Conservation (phyloP, 2,113 vertebrate genomes). For the Hipposideros armiger region DNA sequence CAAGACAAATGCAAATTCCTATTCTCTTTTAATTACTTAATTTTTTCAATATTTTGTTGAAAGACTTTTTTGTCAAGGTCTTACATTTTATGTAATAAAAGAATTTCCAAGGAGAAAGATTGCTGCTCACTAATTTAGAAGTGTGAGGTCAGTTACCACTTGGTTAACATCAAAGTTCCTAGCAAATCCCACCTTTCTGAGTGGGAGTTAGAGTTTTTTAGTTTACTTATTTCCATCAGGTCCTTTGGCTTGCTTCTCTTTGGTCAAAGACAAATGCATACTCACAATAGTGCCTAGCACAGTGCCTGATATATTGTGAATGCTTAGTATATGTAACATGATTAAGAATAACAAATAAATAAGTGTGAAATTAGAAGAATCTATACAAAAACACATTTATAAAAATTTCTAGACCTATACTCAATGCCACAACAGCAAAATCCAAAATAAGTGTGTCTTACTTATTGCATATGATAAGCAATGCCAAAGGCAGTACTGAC, state of each 20-base stretch:
- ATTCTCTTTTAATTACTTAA: not conserved
- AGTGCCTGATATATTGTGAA: not conserved
- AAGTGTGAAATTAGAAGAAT: not conserved
- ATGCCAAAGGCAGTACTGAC: not conserved
- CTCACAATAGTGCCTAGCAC: not conserved
- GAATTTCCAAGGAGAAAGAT: conserved; percentile 8
- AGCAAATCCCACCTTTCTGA: not conserved
- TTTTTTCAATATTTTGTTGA: not conserved
- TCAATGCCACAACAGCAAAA: not conserved
- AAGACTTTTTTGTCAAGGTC: not conserved
- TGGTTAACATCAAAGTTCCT: not conserved
- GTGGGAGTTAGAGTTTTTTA: not conserved
- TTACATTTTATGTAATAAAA: not conserved
- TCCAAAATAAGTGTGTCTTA: not conserved
- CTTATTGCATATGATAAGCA: not conserved
- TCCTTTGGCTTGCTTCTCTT: not conserved
- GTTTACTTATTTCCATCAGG: not conserved
- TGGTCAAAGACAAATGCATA: conserved; percentile 24
- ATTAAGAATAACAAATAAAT: not conserved
- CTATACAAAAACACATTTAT: not conserved
- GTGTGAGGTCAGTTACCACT: not conserved
- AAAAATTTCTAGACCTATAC: not conserved
- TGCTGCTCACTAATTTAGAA: not conserved
- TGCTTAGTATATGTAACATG: not conserved
- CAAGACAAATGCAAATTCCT: not conserved